These are phyloP conservation scores for Drosophila subsilvestris DNA, from an alignment of 2,888 invertebrate species.

Conservation along the genomic window DNA sequence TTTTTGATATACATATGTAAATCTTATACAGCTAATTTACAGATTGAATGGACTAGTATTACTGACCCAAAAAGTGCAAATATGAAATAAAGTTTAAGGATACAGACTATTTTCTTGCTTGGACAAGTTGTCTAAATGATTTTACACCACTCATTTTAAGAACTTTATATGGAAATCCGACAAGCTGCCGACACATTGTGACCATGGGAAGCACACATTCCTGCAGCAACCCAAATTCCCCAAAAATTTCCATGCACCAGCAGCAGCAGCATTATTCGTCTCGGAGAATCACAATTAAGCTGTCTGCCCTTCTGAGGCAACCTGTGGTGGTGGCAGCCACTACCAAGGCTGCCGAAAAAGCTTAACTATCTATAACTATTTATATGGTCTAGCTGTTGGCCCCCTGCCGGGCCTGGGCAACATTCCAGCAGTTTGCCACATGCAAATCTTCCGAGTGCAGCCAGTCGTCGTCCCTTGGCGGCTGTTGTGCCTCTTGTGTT, in stretches of 20 bases:
- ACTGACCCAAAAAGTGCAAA: no score
- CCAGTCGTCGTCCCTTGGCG: slow-evolving; percentile 8
- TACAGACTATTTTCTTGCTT: no score
- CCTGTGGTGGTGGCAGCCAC: slow-evolving; percentile 40
- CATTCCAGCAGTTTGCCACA: slow-evolving; percentile 36
- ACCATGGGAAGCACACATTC: slow-evolving; percentile 32
- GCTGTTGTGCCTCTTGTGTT: slow-evolving; percentile 47
- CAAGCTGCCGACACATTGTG: slow-evolving; percentile 1
- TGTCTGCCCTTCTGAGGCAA: slow-evolving; percentile 51
- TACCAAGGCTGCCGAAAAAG: slow-evolving; percentile 64
- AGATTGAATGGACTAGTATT: no score
- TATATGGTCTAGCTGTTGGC: slow-evolving; percentile 36
- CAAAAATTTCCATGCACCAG: slow-evolving; percentile 27
- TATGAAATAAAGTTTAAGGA: no score
- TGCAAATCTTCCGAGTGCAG: background rate
- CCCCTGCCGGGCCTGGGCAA: slow-evolving; percentile 14
- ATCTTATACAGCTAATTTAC: no score
- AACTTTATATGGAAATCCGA: slow-evolving; percentile 3
- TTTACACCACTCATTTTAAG: background rate
- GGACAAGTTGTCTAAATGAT: no score
- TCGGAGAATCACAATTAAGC: slow-evolving; percentile 50
- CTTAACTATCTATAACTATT: slow-evolving; percentile 57
- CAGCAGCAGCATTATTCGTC: slow-evolving; percentile 9
- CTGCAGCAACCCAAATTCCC: slow-evolving; percentile 34
- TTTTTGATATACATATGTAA: no score